These are phyloP conservation scores for Paragorgia papillata DNA, from an alignment of 92 coral and sea anemone species.

Conservation along the genomic window DNA sequence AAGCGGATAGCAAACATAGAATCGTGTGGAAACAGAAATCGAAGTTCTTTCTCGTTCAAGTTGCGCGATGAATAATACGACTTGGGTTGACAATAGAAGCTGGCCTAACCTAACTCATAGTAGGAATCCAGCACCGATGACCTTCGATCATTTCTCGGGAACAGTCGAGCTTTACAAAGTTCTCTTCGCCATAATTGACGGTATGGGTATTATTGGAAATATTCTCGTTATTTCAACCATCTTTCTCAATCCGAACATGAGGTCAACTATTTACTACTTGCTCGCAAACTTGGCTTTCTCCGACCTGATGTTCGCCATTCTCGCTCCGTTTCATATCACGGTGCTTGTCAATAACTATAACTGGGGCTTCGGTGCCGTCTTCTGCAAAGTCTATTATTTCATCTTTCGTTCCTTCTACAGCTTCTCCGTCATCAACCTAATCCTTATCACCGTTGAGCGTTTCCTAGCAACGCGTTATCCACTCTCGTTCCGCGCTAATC, in stretches of 20 bases:
- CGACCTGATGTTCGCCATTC: conserved; percentile 34
- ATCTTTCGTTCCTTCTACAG: conserved; percentile 31
- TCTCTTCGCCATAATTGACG: conserved; percentile 17
- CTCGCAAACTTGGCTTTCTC: conserved; percentile 40
- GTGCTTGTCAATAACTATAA: conserved; percentile 14
- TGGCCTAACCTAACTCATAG: not conserved
- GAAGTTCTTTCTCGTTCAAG: too few relatives aligned
- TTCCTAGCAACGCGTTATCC: conserved; percentile 45
- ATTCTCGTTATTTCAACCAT: conserved; percentile 30
- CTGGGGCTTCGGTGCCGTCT: conserved; percentile 25
- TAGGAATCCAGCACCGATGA: not conserved
- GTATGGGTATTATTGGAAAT: conserved; percentile 23
- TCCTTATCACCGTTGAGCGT: conserved; percentile 43
- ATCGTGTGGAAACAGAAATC: too few relatives aligned
- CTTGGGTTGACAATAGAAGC: too few relatives aligned
- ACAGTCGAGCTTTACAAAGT: conserved; percentile 28
- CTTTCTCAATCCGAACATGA: conserved; percentile 41
- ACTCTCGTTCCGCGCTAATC: conserved; percentile 40
- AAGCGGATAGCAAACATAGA: too few relatives aligned
- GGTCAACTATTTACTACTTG: conserved; percentile 40
- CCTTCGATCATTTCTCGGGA: conserved; percentile 32
- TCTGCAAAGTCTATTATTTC: conserved; percentile 30
- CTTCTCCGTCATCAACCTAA: conserved; percentile 33
- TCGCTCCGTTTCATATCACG: conserved; percentile 36
- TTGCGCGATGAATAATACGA: too few relatives aligned